These are phyloP conservation scores for Melanogrammus aeglefinus DNA, from an alignment of 2,797 vertebrate genomes.

Conservation along the genomic window DNA sequence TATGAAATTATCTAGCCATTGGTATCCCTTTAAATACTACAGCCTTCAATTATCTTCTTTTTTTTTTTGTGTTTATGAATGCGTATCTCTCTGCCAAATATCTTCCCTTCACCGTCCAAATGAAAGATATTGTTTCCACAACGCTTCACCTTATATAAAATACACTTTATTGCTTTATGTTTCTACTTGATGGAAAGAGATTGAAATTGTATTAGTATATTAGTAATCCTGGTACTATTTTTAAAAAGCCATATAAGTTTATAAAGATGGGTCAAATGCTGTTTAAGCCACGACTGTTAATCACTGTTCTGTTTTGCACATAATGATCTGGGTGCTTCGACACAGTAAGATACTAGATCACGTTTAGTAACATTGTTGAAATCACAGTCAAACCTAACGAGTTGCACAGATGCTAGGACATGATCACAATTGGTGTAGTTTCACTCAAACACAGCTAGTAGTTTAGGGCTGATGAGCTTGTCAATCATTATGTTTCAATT, in stretches of 20 bases:
- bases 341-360: conserved; percentile 13
- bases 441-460: neutral
- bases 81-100: conserved; percentile 48
- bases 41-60: conserved; percentile 31
- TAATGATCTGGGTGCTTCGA: conserved; percentile 20
- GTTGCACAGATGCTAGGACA: neutral
- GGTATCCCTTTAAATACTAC: conserved; percentile 17
- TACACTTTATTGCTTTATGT: conserved; percentile 41
- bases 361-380: conserved; percentile 5
- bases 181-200: conserved; percentile 38
- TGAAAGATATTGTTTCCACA: conserved; percentile 41
- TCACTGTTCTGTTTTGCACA: conserved; percentile 52
- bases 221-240: conserved; percentile 1
- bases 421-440: neutral
- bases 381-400: neutral
- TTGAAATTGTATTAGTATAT: conserved; percentile 8
- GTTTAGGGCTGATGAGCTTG: neutral
- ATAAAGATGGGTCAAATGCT: neutral
- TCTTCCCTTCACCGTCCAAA: conserved; percentile 21
- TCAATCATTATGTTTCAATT: neutral
- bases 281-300: conserved; percentile 14
- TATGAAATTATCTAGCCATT: conserved; percentile 20
- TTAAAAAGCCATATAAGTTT: conserved; percentile 1
- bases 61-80: conserved; percentile 16
- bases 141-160: conserved; percentile 18